Evolutionary conservation across 2,888 invertebrate species (phyloP).

Genomic region (Liodrosophila aerea): DNA sequence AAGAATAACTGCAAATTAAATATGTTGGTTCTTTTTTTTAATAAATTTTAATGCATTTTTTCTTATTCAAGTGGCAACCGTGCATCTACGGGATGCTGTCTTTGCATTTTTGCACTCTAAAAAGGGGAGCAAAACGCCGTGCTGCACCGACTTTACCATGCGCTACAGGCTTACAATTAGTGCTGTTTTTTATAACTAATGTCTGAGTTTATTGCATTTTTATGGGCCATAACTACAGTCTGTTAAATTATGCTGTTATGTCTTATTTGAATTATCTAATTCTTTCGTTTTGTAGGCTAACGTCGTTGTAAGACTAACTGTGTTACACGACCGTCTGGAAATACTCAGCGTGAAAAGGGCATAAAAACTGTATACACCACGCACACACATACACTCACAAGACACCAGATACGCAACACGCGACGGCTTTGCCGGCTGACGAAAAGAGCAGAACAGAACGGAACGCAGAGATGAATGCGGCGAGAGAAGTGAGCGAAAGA

Average conservation of each 20-base stretch:
- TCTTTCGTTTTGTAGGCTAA: too few species aligned
- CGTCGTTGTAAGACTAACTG: too few species aligned
- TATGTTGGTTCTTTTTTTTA: too few species aligned
- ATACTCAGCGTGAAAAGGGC: constrained; percentile 28
- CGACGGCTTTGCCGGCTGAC: constrained; percentile 68
- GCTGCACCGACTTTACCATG: constrained; percentile 7
- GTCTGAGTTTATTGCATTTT: too few species aligned
- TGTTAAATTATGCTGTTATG: too few species aligned
- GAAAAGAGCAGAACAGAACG: constrained; percentile 25
- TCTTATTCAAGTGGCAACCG: too few species aligned
- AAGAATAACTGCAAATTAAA: too few species aligned
- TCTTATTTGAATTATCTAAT: too few species aligned
- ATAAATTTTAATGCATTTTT: too few species aligned
- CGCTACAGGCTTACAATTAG: constrained; percentile 15
- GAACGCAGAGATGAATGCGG: constrained; percentile 6
- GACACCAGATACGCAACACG: constrained; percentile 52
- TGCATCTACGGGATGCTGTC: constrained; percentile 61
- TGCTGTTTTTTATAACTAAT: too few species aligned
- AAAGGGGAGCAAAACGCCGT: background rate
- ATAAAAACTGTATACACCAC: constrained; percentile 68
- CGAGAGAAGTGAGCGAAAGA: constrained; percentile 24
- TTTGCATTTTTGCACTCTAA: constrained; percentile 45
- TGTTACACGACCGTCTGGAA: too few species aligned
- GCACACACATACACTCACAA: constrained; percentile 20
- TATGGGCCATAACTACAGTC: too few species aligned